These are phyloP conservation scores for Eidolon helvum DNA, from an alignment of 2,113 vertebrate genomes.

Conservation along the genomic window DNA sequence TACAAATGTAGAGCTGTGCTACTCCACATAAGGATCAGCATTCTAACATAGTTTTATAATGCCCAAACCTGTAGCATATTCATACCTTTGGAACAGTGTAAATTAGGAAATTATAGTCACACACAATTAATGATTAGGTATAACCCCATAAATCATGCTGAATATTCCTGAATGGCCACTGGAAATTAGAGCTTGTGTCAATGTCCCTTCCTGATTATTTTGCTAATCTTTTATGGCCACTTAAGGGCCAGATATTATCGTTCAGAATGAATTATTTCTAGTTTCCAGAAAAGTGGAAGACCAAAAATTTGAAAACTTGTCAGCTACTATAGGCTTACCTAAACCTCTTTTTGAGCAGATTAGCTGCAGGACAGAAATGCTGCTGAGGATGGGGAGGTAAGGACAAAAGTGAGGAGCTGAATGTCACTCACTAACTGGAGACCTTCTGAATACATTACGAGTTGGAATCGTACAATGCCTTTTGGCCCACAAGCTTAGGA, in stretches of 20 bases:
- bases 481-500: neutral
- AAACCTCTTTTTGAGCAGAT: constrained; percentile 65
- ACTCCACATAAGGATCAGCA: neutral
- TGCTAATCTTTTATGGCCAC: constrained; percentile 80
- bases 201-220: constrained; percentile 78
- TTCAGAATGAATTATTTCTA: constrained; percentile 80
- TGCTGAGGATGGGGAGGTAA: constrained; percentile 65
- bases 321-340: constrained; percentile 72
- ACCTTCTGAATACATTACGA: constrained; percentile 66
- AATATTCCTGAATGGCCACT: constrained; percentile 67
- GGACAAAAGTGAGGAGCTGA: constrained; percentile 58
- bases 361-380: constrained; percentile 53
- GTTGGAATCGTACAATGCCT: constrained; percentile 51
- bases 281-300: constrained; percentile 78
- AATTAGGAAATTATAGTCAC: constrained; percentile 73
- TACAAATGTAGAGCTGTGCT: neutral
- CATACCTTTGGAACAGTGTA: constrained; percentile 66
- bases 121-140: constrained; percentile 74
- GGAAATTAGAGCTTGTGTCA: constrained; percentile 41
- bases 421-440: constrained; percentile 55
- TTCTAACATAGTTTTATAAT: neutral
- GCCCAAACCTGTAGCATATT: neutral
- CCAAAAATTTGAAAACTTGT: constrained; percentile 49
- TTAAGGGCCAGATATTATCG: constrained; percentile 83
- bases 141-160: constrained; percentile 68